phyloP scores from a whole-genome alignment of 2,888 invertebrate species.

The Euzophera pinguis region DNA sequence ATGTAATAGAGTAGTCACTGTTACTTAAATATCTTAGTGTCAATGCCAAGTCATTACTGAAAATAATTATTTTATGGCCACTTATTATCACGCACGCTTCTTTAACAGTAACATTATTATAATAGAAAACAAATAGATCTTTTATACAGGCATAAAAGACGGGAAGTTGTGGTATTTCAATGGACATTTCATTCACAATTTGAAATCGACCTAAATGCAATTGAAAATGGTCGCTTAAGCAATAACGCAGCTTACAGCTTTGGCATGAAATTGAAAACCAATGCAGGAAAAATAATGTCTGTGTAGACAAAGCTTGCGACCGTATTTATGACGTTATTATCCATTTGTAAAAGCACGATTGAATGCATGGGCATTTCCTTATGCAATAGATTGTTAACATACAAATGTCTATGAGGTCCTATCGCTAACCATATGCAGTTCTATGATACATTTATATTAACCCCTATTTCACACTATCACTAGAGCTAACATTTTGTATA shows the following conservation, averaged over 20 bases:
- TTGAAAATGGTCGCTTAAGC: not conserved
- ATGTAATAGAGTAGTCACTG: not conserved
- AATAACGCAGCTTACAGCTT: not conserved
- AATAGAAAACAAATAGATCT: slow-evolving; percentile 28
- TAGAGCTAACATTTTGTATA: slow-evolving; percentile 73
- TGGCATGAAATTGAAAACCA: not conserved
- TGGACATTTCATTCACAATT: not conserved
- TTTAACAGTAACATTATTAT: slow-evolving; percentile 38
- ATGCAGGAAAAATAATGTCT: not conserved
- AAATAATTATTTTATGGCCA: slow-evolving; percentile 53
- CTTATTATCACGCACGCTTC: slow-evolving; percentile 68
- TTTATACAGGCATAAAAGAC: slow-evolving; percentile 20
- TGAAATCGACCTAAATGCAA: not conserved
- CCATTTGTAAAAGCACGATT: slow-evolving; percentile 23
- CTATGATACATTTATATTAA: slow-evolving; percentile 64
- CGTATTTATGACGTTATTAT: slow-evolving; percentile 1
- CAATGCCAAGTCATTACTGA: slow-evolving; percentile 18
- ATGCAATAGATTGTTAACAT: slow-evolving; percentile 44
- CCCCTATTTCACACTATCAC: slow-evolving; percentile 60
- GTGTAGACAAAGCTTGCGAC: slow-evolving; percentile 1
- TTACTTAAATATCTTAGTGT: not conserved
- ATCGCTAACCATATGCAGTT: slow-evolving; percentile 52
- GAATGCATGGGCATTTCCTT: slow-evolving; percentile 40
- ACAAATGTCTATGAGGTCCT: slow-evolving; percentile 50
- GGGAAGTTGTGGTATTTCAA: no score